Evolutionary conservation across 2,888 invertebrate genomes (phyloP).

Genomic region (Clistopyga incitator): DNA sequence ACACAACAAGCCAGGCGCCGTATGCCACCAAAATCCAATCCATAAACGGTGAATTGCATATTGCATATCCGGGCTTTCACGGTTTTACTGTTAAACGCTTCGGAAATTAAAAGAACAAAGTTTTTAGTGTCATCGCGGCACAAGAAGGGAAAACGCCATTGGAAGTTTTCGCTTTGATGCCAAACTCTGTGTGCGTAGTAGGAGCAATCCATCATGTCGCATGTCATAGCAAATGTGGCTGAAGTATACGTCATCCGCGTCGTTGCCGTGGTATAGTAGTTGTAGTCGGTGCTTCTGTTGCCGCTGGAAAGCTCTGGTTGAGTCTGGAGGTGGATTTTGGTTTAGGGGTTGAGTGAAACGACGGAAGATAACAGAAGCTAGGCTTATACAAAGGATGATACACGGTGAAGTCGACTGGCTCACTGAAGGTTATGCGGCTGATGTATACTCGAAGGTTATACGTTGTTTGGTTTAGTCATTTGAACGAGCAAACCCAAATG

Average conservation of each 20-base stretch:
- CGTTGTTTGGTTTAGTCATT: neutral
- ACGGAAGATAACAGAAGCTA: slow-evolving; percentile 25
- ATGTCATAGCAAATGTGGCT: slow-evolving; percentile 50
- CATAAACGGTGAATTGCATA: neutral
- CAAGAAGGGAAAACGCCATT: slow-evolving; percentile 17
- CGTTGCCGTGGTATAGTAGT: slow-evolving; percentile 30
- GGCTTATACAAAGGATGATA: slow-evolving; percentile 1
- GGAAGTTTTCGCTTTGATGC: slow-evolving; percentile 59
- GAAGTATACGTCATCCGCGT: slow-evolving; percentile 22
- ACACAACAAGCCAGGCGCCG: neutral
- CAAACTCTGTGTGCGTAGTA: slow-evolving; percentile 30
- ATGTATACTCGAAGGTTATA: neutral
- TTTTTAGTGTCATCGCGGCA: slow-evolving; percentile 5
- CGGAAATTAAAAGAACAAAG: slow-evolving; percentile 26
- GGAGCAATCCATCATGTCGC: slow-evolving; percentile 59
- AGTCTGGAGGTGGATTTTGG: slow-evolving; percentile 25
- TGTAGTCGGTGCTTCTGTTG: neutral
- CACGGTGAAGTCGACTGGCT: neutral
- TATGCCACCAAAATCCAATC: neutral
- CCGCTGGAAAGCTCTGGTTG: slow-evolving; percentile 29
- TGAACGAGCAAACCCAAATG: neutral
- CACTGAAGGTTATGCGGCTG: neutral
- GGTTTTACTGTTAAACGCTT: neutral
- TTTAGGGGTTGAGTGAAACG: neutral
- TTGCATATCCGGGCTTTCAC: neutral